A percentile compares a stretch with the other conserved stretches of the same genome.
phyloP scores from a whole-genome alignment of 2,797 vertebrate genomes.

The Amblyraja radiata region DNA sequence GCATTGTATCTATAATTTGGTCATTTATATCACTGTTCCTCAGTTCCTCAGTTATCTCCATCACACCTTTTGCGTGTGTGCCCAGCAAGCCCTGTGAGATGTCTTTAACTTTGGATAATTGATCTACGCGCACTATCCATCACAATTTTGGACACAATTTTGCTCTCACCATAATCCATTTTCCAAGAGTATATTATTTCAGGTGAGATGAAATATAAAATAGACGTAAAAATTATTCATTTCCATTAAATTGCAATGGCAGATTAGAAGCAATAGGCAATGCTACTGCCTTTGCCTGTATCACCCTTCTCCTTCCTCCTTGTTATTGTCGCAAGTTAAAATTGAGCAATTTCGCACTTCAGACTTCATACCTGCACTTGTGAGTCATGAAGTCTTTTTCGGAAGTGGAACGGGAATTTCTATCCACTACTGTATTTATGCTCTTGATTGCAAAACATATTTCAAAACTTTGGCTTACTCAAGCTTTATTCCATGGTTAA shows the following conservation, averaged over 20 bases:
- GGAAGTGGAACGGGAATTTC: background rate
- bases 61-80: background rate
- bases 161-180: too few relatives aligned
- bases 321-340: background rate
- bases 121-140: background rate
- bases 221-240: too few relatives aligned
- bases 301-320: background rate
- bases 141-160: too few relatives aligned
- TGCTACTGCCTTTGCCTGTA: background rate
- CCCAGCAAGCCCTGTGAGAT: background rate
- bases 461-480: background rate
- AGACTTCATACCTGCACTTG: background rate
- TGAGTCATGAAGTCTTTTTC: background rate
- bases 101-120: background rate
- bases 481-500: too few relatives aligned
- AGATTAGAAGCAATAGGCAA: too few relatives aligned
- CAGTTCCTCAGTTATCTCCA: background rate
- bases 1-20: background rate
- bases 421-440: background rate
- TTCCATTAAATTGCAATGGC: too few relatives aligned
- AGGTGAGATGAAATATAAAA: too few relatives aligned
- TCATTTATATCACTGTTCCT: too few relatives aligned
- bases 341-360: background rate
- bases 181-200: too few relatives aligned
- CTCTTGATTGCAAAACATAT: background rate